Percentiles rank a stretch among this genome's conserved stretches.
Conservation (phyloP, 2,113 vertebrate genomes). For the Cochlearius cochlearius region DNA sequence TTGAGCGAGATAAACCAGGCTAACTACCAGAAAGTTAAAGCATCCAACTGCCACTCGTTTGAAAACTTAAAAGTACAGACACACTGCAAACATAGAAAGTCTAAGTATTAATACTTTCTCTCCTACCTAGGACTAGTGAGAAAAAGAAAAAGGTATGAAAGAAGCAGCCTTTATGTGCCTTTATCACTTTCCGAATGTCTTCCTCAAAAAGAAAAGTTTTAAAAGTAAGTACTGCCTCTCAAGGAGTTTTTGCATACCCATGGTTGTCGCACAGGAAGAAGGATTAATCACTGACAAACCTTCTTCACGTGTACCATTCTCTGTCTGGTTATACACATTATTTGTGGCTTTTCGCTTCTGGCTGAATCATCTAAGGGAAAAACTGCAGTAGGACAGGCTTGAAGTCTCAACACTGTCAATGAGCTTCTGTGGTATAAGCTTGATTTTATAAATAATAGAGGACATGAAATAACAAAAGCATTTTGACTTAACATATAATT, state of each 20-base stretch:
- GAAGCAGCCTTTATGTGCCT: background rate
- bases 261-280: background rate
- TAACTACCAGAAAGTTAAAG: background rate
- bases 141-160: background rate
- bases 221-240: background rate
- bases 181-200: background rate
- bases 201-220: background rate
- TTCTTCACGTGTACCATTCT: background rate
- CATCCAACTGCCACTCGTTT: background rate
- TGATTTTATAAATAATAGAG: background rate
- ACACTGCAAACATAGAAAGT: background rate
- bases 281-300: background rate
- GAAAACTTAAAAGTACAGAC: background rate
- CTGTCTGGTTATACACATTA: background rate
- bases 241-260: background rate
- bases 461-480: background rate
- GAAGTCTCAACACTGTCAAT: background rate
- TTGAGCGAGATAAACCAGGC: background rate
- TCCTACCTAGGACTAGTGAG: background rate
- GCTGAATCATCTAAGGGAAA: background rate
- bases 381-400: background rate
- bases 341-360: background rate
- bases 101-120: background rate
- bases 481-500: background rate
- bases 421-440: background rate